A percentile compares a stretch with the other conserved stretches of the same genome.
Conservation (phyloP, 2,797 vertebrate genomes). For the Gadopsis bispinosus region DNA sequence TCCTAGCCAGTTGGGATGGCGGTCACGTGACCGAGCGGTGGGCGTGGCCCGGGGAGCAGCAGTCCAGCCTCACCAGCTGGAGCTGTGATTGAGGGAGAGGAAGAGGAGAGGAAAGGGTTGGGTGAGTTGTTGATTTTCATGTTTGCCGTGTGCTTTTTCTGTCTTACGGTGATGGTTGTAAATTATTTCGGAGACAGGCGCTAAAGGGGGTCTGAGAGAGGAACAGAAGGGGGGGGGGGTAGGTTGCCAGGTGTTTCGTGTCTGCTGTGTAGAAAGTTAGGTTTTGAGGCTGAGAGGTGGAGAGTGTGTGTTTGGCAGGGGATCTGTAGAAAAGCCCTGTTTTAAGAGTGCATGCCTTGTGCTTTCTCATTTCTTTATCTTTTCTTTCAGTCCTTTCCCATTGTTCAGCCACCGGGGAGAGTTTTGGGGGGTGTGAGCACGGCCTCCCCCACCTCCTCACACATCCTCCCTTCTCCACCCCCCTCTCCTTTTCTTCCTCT, state of each 20-base stretch:
- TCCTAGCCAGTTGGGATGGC: constrained; percentile 61
- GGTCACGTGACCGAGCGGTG: constrained; percentile 79
- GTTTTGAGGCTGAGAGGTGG: constrained; percentile 28
- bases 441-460: not conserved
- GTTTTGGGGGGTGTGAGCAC: constrained; percentile 64
- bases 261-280: constrained; percentile 18
- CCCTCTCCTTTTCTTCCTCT: constrained; percentile 39
- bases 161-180: constrained; percentile 15
- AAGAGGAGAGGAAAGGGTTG: constrained; percentile 75
- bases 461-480: no score
- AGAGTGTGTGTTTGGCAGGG: constrained; percentile 42
- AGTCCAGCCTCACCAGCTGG: constrained; percentile 79
- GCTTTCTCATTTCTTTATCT: constrained; percentile 10
- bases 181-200: not conserved
- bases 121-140: constrained; percentile 80
- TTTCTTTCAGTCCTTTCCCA: constrained; percentile 24
- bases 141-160: constrained; percentile 55
- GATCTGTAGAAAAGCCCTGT: constrained; percentile 20
- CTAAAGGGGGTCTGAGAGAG: not conserved
- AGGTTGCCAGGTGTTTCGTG: constrained; percentile 69
- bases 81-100: constrained; percentile 80
- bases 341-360: constrained; percentile 18
- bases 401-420: constrained; percentile 69
- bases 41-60: constrained; percentile 72
- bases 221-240: constrained; percentile 21